phyloP scores from a whole-genome alignment of 2,888 invertebrate genomes.

The Arge pagana region DNA sequence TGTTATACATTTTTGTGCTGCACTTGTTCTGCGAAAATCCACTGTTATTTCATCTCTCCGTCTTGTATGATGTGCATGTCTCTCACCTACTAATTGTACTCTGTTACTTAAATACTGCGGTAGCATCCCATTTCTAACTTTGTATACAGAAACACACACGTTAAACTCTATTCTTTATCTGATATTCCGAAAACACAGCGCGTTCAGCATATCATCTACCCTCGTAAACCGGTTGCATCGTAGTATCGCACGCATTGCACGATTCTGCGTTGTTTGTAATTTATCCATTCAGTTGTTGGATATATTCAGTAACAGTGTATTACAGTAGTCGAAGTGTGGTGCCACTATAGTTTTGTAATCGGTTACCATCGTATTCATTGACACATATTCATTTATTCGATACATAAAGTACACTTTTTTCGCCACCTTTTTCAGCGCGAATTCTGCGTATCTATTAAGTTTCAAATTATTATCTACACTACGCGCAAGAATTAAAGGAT shows the following conservation, averaged over 20 bases:
- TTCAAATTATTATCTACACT: not conserved
- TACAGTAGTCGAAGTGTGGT: slow-evolving; percentile 8
- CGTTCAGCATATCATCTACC: slow-evolving; percentile 11
- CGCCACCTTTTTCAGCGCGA: slow-evolving; percentile 2
- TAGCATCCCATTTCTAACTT: slow-evolving; percentile 10
- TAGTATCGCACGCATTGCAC: slow-evolving; percentile 23
- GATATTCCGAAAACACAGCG: slow-evolving; percentile 18
- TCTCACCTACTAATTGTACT: not conserved
- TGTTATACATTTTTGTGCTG: slow-evolving; percentile 17
- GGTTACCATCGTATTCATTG: not conserved
- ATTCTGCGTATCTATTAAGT: not conserved
- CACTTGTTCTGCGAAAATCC: not conserved
- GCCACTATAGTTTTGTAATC: slow-evolving; percentile 15
- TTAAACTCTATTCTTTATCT: slow-evolving; percentile 20
- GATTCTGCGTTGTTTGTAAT: slow-evolving; percentile 22
- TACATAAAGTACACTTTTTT: slow-evolving; percentile 16
- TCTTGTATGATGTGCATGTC: not conserved
- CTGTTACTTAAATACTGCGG: not conserved
- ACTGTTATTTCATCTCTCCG: not conserved
- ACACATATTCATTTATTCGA: slow-evolving; percentile 11
- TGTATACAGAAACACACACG: slow-evolving; percentile 20
- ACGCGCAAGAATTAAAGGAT: too few relatives aligned
- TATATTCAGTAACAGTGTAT: slow-evolving; percentile 7
- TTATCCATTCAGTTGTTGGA: slow-evolving; percentile 4
- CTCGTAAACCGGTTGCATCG: slow-evolving; percentile 10